These are phyloP conservation scores for Phasianus colchicus DNA, from an alignment of 2,113 vertebrate species.

Conservation along the genomic window DNA sequence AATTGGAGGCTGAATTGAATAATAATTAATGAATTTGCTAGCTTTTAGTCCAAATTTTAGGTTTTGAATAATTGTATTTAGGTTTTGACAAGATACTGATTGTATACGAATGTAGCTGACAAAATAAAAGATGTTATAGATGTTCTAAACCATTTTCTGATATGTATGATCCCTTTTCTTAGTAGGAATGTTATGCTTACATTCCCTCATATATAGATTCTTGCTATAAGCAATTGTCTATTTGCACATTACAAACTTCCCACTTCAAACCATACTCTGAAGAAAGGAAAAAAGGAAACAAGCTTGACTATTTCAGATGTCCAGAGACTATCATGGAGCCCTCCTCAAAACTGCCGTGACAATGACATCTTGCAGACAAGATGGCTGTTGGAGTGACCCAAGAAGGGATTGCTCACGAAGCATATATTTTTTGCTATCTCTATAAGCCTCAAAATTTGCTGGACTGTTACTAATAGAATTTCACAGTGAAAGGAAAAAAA, in stretches of 20 bases:
- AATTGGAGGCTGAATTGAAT: not conserved
- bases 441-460: not conserved
- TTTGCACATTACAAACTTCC: not conserved
- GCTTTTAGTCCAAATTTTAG: not conserved
- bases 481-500: not conserved
- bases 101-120: not conserved
- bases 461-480: not conserved
- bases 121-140: not conserved
- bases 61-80: not conserved
- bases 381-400: not conserved
- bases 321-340: not conserved
- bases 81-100: not conserved
- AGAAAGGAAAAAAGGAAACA: not conserved
- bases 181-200: accelerated
- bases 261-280: not conserved
- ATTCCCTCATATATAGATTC: not conserved
- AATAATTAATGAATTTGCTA: not conserved
- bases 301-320: not conserved
- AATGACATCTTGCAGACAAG: accelerated
- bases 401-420: not conserved
- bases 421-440: accelerated
- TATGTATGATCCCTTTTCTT: not conserved
- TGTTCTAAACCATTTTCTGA: not conserved
- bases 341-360: not conserved
- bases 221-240: not conserved